phyloP scores from a whole-genome alignment of 2,113 vertebrate species.

The Labeo rohita region DNA sequence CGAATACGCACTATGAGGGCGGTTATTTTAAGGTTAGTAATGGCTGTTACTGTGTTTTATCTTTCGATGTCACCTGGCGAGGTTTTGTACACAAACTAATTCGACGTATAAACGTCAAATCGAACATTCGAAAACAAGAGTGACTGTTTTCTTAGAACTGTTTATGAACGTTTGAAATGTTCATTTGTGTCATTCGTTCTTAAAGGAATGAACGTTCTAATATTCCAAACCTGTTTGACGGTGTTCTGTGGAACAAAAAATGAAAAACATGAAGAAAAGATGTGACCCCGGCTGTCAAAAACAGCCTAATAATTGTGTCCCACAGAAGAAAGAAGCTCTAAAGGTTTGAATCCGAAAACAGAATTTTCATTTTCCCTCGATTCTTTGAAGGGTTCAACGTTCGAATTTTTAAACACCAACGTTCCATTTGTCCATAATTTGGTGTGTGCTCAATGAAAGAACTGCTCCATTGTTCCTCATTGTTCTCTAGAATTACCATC shows the following conservation, averaged over 20 bases:
- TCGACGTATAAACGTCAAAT: neutral
- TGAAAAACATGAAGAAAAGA: neutral
- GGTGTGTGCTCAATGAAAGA: neutral
- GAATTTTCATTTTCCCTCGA: neutral
- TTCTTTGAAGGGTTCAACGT: neutral
- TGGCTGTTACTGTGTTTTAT: neutral
- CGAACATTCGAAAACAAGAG: neutral
- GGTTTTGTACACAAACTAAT: neutral
- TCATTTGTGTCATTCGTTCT: neutral
- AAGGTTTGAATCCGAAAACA: neutral
- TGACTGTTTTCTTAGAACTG: neutral
- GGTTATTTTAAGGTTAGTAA: slow-evolving; percentile 93
- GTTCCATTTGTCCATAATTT: neutral
- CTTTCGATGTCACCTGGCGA: neutral
- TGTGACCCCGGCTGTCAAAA: neutral
- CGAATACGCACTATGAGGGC: slow-evolving; percentile 94
- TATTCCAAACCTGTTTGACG: neutral
- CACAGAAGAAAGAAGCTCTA: neutral
- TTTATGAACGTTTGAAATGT: neutral
- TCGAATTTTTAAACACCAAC: neutral
- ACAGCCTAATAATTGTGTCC: neutral
- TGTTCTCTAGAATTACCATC: neutral
- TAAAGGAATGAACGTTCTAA: neutral
- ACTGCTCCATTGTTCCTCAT: neutral
- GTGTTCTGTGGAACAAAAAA: neutral